These are phyloP conservation scores for Lasioglossum morio DNA, from an alignment of 2,888 invertebrate genomes.

Conservation along the genomic window DNA sequence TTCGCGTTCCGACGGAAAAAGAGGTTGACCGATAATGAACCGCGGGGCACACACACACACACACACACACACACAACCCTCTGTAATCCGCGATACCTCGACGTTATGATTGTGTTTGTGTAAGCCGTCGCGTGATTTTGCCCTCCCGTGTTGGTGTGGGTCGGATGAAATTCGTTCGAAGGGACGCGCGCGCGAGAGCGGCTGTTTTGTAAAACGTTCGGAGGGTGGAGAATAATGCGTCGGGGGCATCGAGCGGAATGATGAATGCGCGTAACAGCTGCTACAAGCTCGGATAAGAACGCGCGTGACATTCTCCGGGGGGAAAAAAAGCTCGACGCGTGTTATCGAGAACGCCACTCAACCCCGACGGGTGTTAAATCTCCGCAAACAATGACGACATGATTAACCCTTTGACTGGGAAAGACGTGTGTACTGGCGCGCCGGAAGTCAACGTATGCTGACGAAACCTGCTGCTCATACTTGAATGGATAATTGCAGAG, in stretches of 20 bases:
- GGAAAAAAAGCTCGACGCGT: constrained; percentile 21
- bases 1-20: constrained; percentile 2
- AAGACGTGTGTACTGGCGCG: not conserved
- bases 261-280: constrained; percentile 68
- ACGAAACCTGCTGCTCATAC: not conserved
- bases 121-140: constrained; percentile 32
- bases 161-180: constrained; percentile 49
- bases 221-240: constrained; percentile 43
- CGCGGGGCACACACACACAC: not conserved
- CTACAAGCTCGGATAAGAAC: constrained; percentile 42
- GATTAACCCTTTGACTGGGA: constrained; percentile 39
- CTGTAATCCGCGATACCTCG: not conserved
- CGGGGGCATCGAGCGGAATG: constrained; percentile 53
- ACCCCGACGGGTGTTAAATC: constrained; percentile 22
- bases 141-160: not conserved
- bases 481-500: not conserved
- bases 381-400: constrained; percentile 41
- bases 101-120: not conserved
- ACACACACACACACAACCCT: not conserved
- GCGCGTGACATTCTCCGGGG: constrained; percentile 40
- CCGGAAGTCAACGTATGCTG: no score
- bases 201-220: constrained; percentile 52
- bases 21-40: constrained; percentile 9
- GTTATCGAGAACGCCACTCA: constrained; percentile 41
- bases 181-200: not conserved